Base-by-base conservation (phyloP, 2,888 invertebrate genomes). In the Heliconius erato region DNA sequence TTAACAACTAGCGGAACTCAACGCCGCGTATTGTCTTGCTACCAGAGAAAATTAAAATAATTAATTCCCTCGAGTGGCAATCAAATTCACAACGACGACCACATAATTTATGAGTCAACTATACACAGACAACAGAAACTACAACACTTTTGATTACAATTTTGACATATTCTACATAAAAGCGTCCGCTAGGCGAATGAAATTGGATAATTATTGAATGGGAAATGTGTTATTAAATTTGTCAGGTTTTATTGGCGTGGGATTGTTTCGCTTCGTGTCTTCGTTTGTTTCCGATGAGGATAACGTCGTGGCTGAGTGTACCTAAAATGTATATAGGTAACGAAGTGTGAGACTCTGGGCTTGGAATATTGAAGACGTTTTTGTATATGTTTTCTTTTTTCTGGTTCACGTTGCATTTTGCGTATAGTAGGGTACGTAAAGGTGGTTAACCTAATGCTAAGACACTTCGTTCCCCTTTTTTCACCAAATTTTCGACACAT, bases 141-240 rank as follows among this genome's bases (percentile, higher is more conserved):
- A 35, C 32, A 35, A 63, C 63, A n/a, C 63, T 23, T 63, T n/a
- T 3, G 63, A 63, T 63, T 63, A 63, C 11, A n/a, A 23, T 63
- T 63, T 63, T 63, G 63, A 63, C 63, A 49, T 16, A 28, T 74
- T 32, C 69, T 49, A 83, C 84, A 84, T 86, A 83, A 84, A 74
- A 82, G 79, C 85, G 81, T 86, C 86, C 87, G 85, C 86, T 88
- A 85, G 84, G 84, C 85, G 87, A 87, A 84, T 86, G 86, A 88
- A 89, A 90, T 90, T 89, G 88, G 87, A 86, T 89, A 89, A 90
- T 90, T 89, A 90, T 86, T 87, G 86, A 89, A 88, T 89, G 88
- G 87, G 87, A 88, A 89, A 89, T 87, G 87, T 88, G 87, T 88
- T 88, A 89, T 88, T 88, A 87, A 86, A 85, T 87, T 85, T 87